These are phyloP conservation scores for Typhlichthys eigenmanni DNA, from an alignment of 2,797 vertebrate species.

Conservation along the genomic window DNA sequence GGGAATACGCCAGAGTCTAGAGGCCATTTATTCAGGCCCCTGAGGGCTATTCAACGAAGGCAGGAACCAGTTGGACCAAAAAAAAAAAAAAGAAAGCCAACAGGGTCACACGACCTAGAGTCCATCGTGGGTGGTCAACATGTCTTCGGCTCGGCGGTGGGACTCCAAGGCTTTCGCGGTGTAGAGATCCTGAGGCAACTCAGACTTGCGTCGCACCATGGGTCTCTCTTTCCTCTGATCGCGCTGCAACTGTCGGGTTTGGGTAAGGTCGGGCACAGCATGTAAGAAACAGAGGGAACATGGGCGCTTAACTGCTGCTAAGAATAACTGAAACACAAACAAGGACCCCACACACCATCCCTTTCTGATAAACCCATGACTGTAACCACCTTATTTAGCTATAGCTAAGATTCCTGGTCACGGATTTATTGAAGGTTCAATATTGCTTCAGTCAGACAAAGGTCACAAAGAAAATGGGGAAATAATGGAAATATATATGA, in stretches of 20 bases:
- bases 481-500: too few species aligned
- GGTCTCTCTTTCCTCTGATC: constrained; percentile 91
- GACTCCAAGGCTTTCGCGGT: constrained; percentile 99
- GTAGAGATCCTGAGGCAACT: constrained; percentile 98
- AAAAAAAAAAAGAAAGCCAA: constrained; percentile 18
- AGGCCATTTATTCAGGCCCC: constrained; percentile 9
- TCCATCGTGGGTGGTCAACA: constrained; percentile 88
- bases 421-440: too few species aligned
- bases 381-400: too few species aligned
- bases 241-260: constrained; percentile 81
- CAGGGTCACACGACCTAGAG: constrained; percentile 80
- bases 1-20: constrained; percentile 42
- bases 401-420: too few species aligned
- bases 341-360: too few species aligned
- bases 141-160: constrained; percentile 91
- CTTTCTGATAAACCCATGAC: too few species aligned
- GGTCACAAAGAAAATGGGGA: too few species aligned
- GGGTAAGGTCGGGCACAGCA: background rate
- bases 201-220: constrained; percentile 91
- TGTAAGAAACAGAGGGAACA: background rate
- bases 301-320: background rate
- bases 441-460: too few species aligned
- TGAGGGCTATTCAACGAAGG: constrained; percentile 41
- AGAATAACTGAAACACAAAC: too few species aligned
- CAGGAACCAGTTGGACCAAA: constrained; percentile 37